Conservation (phyloP, 2,113 vertebrate genomes). For the Pristiophorus japonicus region DNA sequence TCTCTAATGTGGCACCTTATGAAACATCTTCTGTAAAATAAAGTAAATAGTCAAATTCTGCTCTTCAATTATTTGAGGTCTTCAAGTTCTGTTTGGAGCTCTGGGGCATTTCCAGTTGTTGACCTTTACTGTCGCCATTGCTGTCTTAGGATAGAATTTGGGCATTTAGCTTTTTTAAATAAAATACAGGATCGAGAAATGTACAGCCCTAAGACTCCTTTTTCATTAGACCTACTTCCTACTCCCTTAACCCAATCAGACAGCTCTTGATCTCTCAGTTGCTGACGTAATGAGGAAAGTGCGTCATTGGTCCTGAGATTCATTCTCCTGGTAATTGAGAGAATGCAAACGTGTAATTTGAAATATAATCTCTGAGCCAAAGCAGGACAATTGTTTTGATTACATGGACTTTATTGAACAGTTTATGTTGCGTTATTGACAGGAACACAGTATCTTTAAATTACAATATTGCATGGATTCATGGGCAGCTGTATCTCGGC, state of each 20-base stretch:
- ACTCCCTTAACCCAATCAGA: neutral
- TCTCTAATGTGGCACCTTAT: neutral
- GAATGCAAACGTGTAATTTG: neutral
- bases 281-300: neutral
- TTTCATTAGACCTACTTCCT: neutral
- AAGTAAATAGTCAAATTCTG: neutral
- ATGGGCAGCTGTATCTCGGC: neutral
- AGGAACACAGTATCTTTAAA: neutral
- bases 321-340: neutral
- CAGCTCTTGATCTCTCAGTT: neutral
- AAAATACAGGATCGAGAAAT: neutral
- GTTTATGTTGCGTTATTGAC: neutral
- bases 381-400: neutral
- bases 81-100: neutral
- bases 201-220: neutral
- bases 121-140: neutral
- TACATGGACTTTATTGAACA: neutral
- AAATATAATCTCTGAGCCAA: neutral
- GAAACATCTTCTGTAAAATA: neutral
- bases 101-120: neutral
- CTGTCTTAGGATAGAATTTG: neutral
- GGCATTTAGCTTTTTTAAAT: neutral
- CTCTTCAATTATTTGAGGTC: neutral
- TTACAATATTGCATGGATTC: neutral
- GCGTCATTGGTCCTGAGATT: neutral